Percentiles rank a stretch among this genome's conserved stretches.
Evolutionary conservation across 2,797 vertebrate species (phyloP).

Genomic region (Epinephelus awoara): DNA sequence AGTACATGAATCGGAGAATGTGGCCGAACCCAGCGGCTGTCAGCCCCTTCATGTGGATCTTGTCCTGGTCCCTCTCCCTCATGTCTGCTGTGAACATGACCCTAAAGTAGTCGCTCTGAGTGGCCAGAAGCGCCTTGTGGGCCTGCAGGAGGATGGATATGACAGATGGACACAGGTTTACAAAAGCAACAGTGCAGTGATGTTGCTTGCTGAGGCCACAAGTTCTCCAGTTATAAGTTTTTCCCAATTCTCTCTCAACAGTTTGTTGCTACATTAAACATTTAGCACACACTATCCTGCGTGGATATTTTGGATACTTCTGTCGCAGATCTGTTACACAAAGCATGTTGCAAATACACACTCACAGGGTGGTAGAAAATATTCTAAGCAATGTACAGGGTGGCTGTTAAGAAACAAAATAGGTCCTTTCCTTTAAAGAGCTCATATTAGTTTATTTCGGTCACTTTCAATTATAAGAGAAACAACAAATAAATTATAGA

Average conservation of each 20-base stretch:
- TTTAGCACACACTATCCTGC: not conserved
- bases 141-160: constrained; percentile 85
- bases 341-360: not conserved
- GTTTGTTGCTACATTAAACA: not conserved
- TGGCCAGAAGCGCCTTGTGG: constrained; percentile 98
- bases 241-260: not conserved
- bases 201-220: not conserved
- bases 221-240: not conserved
- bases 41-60: constrained; percentile 99
- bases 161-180: not conserved
- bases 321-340: not conserved
- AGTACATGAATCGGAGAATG: constrained; percentile 99
- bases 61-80: constrained; percentile 98
- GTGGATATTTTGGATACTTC: not conserved
- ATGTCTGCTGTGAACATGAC: constrained; percentile 99
- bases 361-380: not conserved
- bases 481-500: too few relatives aligned
- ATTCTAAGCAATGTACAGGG: too few relatives aligned
- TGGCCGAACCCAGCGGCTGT: constrained; percentile 98
- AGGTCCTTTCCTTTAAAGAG: too few relatives aligned
- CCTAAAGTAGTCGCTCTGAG: constrained; percentile 99
- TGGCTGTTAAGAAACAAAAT: not conserved
- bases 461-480: too few relatives aligned
- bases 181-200: not conserved
- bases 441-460: too few relatives aligned